A percentile compares a stretch with the other conserved stretches of the same genome.
phyloP scores from a whole-genome alignment of 2,888 invertebrate genomes.

The Seira musarum region DNA sequence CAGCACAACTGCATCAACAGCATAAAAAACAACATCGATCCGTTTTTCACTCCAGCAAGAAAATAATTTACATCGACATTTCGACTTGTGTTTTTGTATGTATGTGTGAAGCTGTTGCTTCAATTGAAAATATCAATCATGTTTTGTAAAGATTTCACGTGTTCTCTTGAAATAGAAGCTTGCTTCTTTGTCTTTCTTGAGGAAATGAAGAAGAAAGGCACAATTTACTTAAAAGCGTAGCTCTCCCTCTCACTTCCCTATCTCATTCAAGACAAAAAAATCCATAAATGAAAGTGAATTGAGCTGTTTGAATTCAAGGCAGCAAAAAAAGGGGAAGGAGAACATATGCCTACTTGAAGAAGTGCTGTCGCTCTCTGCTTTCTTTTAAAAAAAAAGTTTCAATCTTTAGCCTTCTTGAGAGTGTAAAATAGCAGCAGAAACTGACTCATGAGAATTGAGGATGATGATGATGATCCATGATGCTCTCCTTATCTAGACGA shows the following conservation, averaged over 20 bases:
- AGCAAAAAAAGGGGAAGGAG: not conserved
- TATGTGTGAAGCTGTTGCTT: not conserved
- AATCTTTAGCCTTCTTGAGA: not conserved
- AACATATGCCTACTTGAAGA: not conserved
- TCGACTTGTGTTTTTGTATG: too few species aligned
- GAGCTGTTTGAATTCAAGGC: not conserved
- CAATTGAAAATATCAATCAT: not conserved
- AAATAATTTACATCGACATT: too few species aligned
- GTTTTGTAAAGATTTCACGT: not conserved
- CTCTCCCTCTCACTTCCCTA: not conserved
- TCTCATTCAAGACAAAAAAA: not conserved
- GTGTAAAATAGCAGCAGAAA: conserved; percentile 16
- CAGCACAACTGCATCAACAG: too few species aligned
- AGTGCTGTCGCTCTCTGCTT: not conserved
- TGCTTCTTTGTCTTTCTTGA: not conserved
- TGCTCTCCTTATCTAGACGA: not conserved
- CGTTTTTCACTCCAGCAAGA: too few species aligned
- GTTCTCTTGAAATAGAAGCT: not conserved
- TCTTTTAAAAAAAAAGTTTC: too few species aligned
- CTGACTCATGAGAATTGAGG: conserved; percentile 21
- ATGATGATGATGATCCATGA: not conserved
- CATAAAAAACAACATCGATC: too few species aligned
- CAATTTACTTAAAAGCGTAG: not conserved
- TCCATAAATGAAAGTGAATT: not conserved
- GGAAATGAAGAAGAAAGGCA: not conserved